Base-by-base conservation (phyloP, 2,797 vertebrate species). In the Clamator glandarius region DNA sequence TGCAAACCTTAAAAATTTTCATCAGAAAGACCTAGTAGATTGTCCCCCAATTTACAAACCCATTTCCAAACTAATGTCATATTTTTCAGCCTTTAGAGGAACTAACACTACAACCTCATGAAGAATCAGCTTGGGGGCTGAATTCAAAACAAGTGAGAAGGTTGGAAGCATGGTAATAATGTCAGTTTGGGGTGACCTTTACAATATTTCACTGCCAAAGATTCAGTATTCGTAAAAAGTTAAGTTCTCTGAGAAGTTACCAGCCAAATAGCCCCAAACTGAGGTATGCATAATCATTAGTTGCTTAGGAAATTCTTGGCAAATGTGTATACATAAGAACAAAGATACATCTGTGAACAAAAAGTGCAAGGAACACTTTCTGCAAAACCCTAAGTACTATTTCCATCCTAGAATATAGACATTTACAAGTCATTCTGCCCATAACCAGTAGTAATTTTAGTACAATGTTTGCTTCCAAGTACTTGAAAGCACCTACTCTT, bases 281-380 rank as follows among this genome's bases (percentile, higher is more conserved):
- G 67, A 69, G 78, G 42, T 9, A 70, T 59, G 58, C 62, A 81
- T 29, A 78, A 84, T 73, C 84, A 61, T 61, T 1, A 91, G 89
- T 36, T 89, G 80, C 92, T 91, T 12, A 63, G 87, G 85, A 36
- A 84, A 91, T 67, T 84, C 89, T 94, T 96, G 95, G 95, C 91
- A 93, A 77, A 48, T 9, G 8, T 0, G 21, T 9, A 54, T 42
- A 54, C 21, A 1, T 26, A 9, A 70, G 92, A 94, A 96, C 95
- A 97, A 96, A 93, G 95, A 94, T 87, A 25, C 59, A 51, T 95
- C 91, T 95, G 95, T 95, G 92, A 94, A 93, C 94, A 93, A 90
- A 85, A 70, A 63, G 29, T 80, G 57, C 17, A 87, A 91, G 70
- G 66, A 92, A 79, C 54, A 74, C 83, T 85, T 82, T 90, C 87